phyloP scores from a whole-genome alignment of 2,888 invertebrate genomes.

The Melanchra persicariae region DNA sequence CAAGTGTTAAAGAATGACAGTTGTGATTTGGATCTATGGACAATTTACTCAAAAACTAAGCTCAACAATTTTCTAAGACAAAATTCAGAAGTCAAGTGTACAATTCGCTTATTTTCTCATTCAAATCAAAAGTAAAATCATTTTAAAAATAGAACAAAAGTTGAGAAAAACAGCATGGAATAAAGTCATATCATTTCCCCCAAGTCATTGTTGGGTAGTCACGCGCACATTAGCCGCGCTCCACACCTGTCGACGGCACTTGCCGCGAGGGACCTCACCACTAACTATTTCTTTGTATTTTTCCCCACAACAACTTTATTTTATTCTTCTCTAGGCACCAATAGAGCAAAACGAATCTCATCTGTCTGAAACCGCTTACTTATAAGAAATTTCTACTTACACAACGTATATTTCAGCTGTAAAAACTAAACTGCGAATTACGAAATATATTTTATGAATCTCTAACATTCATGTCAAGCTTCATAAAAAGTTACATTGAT shows the following conservation, averaged over 20 bases:
- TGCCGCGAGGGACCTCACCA: conserved; percentile 78
- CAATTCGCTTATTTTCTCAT: conserved; percentile 16
- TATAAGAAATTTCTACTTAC: conserved; percentile 32
- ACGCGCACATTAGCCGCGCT: conserved; percentile 77
- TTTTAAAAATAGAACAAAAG: conserved; percentile 43
- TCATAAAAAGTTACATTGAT: conserved; percentile 34
- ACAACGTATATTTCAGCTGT: conserved; percentile 23
- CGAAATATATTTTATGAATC: conserved; percentile 13
- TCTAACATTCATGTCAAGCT: conserved; percentile 27
- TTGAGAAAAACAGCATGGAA: conserved; percentile 67
- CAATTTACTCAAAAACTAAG: background rate
- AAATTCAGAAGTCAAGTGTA: background rate
- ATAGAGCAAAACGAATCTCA: conserved; percentile 70
- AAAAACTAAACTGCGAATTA: conserved; percentile 30
- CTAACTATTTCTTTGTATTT: conserved; percentile 83
- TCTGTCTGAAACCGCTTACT: conserved; percentile 39
- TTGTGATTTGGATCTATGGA: background rate
- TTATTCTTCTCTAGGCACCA: conserved; percentile 75
- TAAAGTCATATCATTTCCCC: conserved; percentile 76
- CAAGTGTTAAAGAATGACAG: background rate
- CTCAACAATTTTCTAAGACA: background rate
- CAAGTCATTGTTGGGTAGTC: conserved; percentile 82
- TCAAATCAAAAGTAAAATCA: conserved; percentile 40
- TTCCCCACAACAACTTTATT: conserved; percentile 76
- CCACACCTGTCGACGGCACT: conserved; percentile 82